These are phyloP conservation scores for Palythoa grandiflora DNA, from an alignment of 92 coral and sea anemone species.

Conservation along the genomic window DNA sequence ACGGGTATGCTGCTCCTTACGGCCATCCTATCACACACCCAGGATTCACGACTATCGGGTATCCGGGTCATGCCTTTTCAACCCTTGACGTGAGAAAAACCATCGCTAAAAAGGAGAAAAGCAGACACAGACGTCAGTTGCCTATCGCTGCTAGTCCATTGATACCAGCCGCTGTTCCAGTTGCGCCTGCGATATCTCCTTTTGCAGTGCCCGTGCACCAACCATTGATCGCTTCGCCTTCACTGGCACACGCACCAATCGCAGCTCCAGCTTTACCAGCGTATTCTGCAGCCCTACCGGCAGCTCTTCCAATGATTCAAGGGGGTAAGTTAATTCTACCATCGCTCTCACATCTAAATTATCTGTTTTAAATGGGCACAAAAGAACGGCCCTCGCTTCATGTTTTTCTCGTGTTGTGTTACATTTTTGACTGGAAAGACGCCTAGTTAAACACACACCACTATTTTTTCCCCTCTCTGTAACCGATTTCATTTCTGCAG, in stretches of 20 bases:
- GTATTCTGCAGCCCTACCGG: conserved; percentile 31
- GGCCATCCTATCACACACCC: conserved; percentile 99
- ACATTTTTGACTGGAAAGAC: no score
- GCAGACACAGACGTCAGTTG: conserved; percentile 78
- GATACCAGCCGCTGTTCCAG: conserved; percentile 31
- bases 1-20: conserved; percentile 89
- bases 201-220: conserved; percentile 21
- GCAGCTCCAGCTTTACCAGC: conserved; percentile 40
- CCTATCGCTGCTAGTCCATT: conserved; percentile 41
- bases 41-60: conserved; percentile 96
- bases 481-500: no score
- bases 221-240: conserved; percentile 14
- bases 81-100: conserved; percentile 93
- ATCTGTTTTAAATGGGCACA: no score
- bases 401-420: neutral
- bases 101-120: conserved; percentile 73
- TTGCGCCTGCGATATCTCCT: conserved; percentile 15
- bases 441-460: no score
- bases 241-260: conserved; percentile 15
- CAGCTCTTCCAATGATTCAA: conserved; percentile 43
- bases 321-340: conserved; percentile 10
- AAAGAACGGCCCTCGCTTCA: neutral
- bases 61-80: conserved; percentile 96
- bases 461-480: no score
- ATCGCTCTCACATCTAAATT: no score